Evolutionary conservation across 2,797 vertebrate genomes (phyloP).

Genomic region (Eulemur albifrons): DNA sequence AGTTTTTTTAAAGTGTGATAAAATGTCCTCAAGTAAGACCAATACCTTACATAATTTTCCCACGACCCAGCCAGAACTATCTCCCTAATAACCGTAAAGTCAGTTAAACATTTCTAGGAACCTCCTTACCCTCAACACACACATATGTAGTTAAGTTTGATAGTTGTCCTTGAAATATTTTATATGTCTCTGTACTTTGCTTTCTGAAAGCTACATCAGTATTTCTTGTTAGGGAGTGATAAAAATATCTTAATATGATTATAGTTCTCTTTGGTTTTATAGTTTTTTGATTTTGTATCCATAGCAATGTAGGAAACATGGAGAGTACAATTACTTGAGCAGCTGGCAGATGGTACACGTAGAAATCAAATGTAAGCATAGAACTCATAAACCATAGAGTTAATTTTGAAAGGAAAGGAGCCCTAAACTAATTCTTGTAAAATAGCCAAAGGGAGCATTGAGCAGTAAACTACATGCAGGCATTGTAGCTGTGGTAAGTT

Average conservation of each 20-base stretch:
- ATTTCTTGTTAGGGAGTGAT: conserved; percentile 18
- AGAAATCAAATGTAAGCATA: conserved; percentile 16
- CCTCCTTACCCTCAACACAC: not conserved
- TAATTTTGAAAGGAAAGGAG: conserved; percentile 24
- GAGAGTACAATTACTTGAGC: conserved; percentile 38
- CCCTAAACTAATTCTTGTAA: not conserved
- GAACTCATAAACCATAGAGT: conserved; percentile 19
- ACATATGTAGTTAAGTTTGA: not conserved
- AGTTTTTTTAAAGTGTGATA: not conserved
- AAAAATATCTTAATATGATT: not conserved
- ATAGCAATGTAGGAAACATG: conserved; percentile 7
- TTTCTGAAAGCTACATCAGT: not conserved
- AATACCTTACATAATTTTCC: conserved; percentile 5
- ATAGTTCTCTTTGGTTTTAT: conserved; percentile 33
- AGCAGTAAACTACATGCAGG: not conserved
- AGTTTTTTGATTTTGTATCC: conserved; percentile 51
- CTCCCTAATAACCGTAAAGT: not conserved
- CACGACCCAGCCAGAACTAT: not conserved
- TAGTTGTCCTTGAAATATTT: conserved; percentile 20
- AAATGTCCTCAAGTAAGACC: not conserved
- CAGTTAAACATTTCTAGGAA: not conserved
- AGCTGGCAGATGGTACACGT: conserved; percentile 31
- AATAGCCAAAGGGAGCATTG: not conserved
- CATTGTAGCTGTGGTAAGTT: not conserved
- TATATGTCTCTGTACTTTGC: not conserved